These are phyloP conservation scores for Melieria crassipennis DNA, from an alignment of 2,888 invertebrate genomes.

Conservation along the genomic window DNA sequence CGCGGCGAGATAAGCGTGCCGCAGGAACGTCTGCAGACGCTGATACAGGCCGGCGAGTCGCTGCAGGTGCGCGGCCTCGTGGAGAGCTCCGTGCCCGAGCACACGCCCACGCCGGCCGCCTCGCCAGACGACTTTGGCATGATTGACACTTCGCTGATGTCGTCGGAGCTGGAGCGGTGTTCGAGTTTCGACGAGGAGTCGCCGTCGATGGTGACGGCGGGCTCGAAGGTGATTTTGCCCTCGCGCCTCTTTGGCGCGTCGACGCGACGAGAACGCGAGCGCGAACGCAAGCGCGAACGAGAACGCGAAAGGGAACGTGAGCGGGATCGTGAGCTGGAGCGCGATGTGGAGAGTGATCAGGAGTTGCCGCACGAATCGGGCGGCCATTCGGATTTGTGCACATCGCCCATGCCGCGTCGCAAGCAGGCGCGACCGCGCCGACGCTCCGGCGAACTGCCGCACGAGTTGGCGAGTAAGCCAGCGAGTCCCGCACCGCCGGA, in stretches of 20 bases:
- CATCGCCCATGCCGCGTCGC: slow-evolving; percentile 83
- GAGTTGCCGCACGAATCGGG: slow-evolving; percentile 54
- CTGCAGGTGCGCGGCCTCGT: slow-evolving; percentile 84
- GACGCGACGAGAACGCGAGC: slow-evolving; percentile 54
- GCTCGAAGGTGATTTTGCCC: slow-evolving; percentile 61
- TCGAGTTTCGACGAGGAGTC: slow-evolving; percentile 67
- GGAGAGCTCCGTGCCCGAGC: slow-evolving; percentile 69
- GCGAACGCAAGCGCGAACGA: slow-evolving; percentile 46
- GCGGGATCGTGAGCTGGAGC: slow-evolving; percentile 57
- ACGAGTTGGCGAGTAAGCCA: slow-evolving; percentile 65
- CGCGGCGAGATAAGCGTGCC: slow-evolving; percentile 90
- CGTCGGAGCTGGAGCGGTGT: slow-evolving; percentile 60
- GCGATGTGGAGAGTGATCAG: slow-evolving; percentile 65
- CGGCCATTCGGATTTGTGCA: slow-evolving; percentile 68
- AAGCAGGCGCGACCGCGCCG: slow-evolving; percentile 88
- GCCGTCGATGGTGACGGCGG: slow-evolving; percentile 63
- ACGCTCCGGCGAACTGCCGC: slow-evolving; percentile 77
- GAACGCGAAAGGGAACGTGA: slow-evolving; percentile 56
- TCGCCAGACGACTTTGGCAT: slow-evolving; percentile 63
- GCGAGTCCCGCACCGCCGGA: slow-evolving; percentile 34
- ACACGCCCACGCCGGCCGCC: slow-evolving; percentile 65
- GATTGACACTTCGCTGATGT: slow-evolving; percentile 58
- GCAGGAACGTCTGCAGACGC: slow-evolving; percentile 82
- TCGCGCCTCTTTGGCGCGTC: slow-evolving; percentile 61
- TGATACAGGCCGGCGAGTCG: slow-evolving; percentile 89